phyloP scores from a whole-genome alignment of 2,888 invertebrate genomes.

The Pterobdella sp. region DNA sequence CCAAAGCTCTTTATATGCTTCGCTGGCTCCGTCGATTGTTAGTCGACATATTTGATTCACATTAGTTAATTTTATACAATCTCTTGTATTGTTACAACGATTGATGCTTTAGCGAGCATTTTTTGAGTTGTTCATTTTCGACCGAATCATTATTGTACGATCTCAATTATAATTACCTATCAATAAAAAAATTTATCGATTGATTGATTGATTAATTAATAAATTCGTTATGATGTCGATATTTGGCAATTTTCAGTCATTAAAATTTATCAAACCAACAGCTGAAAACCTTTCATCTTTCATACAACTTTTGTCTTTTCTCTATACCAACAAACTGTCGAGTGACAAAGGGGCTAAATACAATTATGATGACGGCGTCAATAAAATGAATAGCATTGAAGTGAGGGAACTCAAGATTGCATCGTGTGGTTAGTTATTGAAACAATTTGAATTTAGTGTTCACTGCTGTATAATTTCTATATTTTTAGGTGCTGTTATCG shows the following conservation, averaged over 20 bases:
- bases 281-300: neutral
- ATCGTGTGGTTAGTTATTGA: neutral
- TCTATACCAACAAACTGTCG: neutral
- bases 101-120: no score
- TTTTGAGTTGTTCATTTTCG: no score
- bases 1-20: conserved; percentile 7
- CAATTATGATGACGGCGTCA: conserved; percentile 2
- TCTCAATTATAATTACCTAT: no score
- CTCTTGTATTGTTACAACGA: no score
- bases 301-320: neutral
- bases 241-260: no score
- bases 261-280: neutral
- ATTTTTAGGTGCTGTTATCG: conserved; percentile 10
- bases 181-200: no score
- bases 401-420: neutral
- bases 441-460: neutral
- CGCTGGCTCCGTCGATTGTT: neutral
- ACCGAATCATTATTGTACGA: no score
- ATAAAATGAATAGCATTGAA: neutral
- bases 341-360: neutral
- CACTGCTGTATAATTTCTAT: neutral
- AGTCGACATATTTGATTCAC: no score
- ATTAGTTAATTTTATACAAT: no score
- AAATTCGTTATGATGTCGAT: no score
- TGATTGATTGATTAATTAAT: no score